These are phyloP conservation scores for Patagioenas fasciata DNA, from an alignment of 2,113 vertebrate genomes.

Conservation along the genomic window DNA sequence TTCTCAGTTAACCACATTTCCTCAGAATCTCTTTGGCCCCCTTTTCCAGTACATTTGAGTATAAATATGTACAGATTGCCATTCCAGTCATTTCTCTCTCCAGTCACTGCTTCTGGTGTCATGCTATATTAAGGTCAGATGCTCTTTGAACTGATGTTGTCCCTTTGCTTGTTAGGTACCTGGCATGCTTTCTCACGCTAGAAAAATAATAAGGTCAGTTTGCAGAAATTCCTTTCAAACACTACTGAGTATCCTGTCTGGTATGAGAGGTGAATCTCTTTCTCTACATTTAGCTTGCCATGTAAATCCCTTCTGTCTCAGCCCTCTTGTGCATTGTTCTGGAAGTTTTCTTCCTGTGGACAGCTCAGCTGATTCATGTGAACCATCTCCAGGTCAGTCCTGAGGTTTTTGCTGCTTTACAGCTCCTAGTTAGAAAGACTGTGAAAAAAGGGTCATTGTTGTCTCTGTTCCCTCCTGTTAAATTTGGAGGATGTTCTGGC, in stretches of 20 bases:
- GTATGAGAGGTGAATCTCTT: not conserved
- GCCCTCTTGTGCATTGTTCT: slow-evolving; percentile 55
- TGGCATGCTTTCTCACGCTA: not conserved
- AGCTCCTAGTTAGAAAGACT: slow-evolving; percentile 49
- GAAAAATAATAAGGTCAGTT: slow-evolving; percentile 6
- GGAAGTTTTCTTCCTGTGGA: slow-evolving; percentile 63
- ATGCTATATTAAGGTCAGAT: not conserved
- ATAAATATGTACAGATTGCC: not conserved
- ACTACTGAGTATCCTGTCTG: not conserved
- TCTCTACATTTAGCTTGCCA: not conserved
- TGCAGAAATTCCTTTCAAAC: slow-evolving; percentile 36
- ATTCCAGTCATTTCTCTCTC: not conserved
- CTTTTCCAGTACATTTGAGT: not conserved
- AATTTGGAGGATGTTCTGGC: slow-evolving; percentile 79
- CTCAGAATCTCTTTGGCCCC: not conserved
- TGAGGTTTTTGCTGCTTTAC: slow-evolving; percentile 45
- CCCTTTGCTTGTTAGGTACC: not conserved
- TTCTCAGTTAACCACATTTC: slow-evolving; percentile 20
- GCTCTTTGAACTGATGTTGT: not conserved
- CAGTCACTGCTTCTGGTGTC: not conserved
- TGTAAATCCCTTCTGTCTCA: slow-evolving; percentile 41
- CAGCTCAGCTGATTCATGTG: slow-evolving; percentile 55
- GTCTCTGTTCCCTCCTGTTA: slow-evolving; percentile 72
- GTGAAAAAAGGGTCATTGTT: slow-evolving; percentile 70
- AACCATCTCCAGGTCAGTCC: slow-evolving; percentile 57